phyloP scores from a whole-genome alignment of 2,113 vertebrate genomes.

The Toxostoma redivivum region DNA sequence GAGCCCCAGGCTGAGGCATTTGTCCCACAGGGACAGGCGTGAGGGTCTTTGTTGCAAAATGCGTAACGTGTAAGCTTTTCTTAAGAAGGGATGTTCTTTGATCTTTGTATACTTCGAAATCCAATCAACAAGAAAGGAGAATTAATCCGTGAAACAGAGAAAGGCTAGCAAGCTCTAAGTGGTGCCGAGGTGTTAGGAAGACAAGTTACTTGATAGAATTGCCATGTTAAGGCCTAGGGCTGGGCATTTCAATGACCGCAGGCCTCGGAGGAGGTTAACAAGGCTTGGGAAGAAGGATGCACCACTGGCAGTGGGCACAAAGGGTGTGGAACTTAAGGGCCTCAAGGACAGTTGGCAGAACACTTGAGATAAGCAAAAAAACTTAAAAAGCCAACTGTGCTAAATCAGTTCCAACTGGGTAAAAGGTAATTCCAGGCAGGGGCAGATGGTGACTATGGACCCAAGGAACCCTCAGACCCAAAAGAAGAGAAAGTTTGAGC shows the following conservation, averaged over 20 bases:
- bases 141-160: neutral
- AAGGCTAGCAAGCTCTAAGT: neutral
- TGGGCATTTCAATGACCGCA: neutral
- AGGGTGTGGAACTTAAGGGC: neutral
- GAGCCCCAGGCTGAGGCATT: neutral
- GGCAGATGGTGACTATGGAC: too few relatives aligned
- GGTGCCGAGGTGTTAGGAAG: too few relatives aligned
- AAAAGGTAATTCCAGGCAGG: neutral
- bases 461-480: neutral
- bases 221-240: neutral
- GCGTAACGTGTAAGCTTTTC: neutral
- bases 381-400: neutral
- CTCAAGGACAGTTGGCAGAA: neutral
- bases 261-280: too few relatives aligned
- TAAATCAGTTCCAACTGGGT: too few relatives aligned
- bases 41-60: neutral
- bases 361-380: neutral
- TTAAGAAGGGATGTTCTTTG: neutral
- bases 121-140: too few relatives aligned
- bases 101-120: neutral
- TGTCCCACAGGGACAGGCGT: neutral
- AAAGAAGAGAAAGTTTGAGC: neutral
- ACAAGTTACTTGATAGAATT: neutral
- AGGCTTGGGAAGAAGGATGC: neutral
- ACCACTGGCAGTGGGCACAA: neutral